Evolutionary conservation across 2,797 vertebrate genomes (phyloP), one percentile per base, ranked within the genome.

Genomic region (Kryptolebias ocellatus): DNA sequence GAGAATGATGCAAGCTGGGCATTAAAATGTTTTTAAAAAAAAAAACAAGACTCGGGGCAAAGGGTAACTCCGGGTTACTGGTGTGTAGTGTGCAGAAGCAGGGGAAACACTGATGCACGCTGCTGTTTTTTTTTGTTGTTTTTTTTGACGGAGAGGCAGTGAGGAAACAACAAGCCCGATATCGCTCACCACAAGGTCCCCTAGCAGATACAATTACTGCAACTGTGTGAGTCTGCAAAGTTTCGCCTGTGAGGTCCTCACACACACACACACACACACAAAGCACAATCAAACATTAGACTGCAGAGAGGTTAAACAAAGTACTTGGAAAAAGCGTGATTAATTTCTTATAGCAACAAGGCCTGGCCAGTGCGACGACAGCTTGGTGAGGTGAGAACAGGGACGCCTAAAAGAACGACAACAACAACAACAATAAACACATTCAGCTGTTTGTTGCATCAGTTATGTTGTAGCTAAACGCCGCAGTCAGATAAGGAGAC

Each of bases 151-250:
- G 75, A 76, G 81, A 65, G 56, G 76, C 71, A 53, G 74, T 60
- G 80, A 88, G 89, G 87, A 92, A 92, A 81, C 82, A 86, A 82
- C 80, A 87, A 73, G 72, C 64, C 69, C 57, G 76, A 79, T 89
- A 89, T 84, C 60, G 44, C 81, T 89, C 82, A 85, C 89, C 89
- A 80, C 84, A 87, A 86, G 81, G 89, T 90, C 86, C 68, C 83
- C 83, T 65, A 72, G 80, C 80, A 84, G 69, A 87, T 77, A 79
- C 78, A 81, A 83, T 83, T 46, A 80, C 27, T 78, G 77, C 72
- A 83, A 66, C 70, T 73, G 77, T 84, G 82, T 88, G 81, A 86
- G 83, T 83, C 72, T 90, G 90, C 87, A 89, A 75, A 84, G 76
- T 86, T 83, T 67, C 70, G 34, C 60, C 72, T 70, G 60, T 52